Evolutionary conservation across 2,113 vertebrate genomes (phyloP).

Genomic region (Megaptera novaeangliae): DNA sequence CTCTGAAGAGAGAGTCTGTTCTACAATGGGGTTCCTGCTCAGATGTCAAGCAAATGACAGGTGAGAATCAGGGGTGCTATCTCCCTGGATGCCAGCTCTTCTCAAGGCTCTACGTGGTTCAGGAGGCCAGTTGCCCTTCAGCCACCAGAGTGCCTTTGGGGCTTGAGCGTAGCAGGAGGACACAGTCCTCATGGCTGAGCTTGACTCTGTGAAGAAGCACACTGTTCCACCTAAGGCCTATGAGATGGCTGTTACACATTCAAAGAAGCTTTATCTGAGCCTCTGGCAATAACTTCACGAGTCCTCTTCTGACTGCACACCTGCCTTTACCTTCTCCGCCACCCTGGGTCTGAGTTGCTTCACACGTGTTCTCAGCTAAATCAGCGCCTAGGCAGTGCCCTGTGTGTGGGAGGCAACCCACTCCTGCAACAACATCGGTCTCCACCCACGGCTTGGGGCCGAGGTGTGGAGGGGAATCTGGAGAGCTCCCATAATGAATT

Average conservation of each 20-base stretch:
- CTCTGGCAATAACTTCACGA: not conserved
- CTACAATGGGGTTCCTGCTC: not conserved
- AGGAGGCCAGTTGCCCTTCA: not conserved
- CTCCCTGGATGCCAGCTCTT: not conserved
- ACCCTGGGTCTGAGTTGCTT: constrained; percentile 31
- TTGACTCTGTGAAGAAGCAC: not conserved
- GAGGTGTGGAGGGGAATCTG: constrained; percentile 37
- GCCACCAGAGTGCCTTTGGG: not conserved
- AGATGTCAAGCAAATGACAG: constrained; percentile 1
- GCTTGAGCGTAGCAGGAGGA: not conserved
- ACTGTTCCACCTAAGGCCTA: not conserved
- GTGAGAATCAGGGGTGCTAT: not conserved
- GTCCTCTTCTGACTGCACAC: constrained; percentile 30
- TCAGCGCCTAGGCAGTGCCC: not conserved
- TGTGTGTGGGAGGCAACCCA: constrained; percentile 15
- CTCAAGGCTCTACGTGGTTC: not conserved
- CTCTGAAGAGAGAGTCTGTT: constrained; percentile 30
- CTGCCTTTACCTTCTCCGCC: not conserved
- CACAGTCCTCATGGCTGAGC: not conserved
- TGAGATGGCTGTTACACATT: not conserved
- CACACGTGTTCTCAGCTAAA: not conserved
- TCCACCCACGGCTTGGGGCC: constrained; percentile 33
- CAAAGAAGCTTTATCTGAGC: constrained; percentile 42
- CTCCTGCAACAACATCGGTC: not conserved
- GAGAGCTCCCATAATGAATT: constrained; percentile 39